Evolutionary conservation across 2,888 invertebrate species (phyloP), one percentile per base, ranked within the genome.

Genomic region (Leptinotarsa tumamoca): DNA sequence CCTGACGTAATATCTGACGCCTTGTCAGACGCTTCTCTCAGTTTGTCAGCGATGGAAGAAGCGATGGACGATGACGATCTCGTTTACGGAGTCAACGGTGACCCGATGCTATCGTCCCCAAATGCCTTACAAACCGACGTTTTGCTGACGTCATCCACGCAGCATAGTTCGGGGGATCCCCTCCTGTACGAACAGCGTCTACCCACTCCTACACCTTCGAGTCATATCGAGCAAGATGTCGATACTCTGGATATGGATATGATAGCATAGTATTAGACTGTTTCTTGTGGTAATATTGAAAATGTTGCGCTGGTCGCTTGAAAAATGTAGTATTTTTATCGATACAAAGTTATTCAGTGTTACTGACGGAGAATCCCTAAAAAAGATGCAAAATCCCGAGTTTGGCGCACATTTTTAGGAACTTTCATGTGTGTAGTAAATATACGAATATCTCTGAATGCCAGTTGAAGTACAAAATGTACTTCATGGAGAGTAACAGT

Each of bases 11-110:
- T 91, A 73, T 89, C 83, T 13, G 91, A 91, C 80, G 89, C 91
- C 61, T 89, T 91, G 73, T 81, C 81, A 1, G 83, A 83, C 27
- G 89, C 90, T 67, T 89, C 90, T 68, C 86, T 92, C 80, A 91
- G 90, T 83, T 88, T 92, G 82, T 90, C 91, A 75, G 91, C 91
- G 81, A 91, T 93, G 86, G 93, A 93, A 80, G 93, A 94, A 85
- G 88, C 93, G 68, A 89, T 89, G 88, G 89, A 89, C 76, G 88
- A 88, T 74, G 88, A 89, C 78, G 88, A 88, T 74, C 86, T 88
- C 54, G 87, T 86, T 13, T 87, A 87, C 69, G 87, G 84, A 58
- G 85, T 86, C 51, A 86, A 86, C 27, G 88, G 89, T 73, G 91
- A 91, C 82, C 89, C 90, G 54, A 88, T 91, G 84, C 82, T 91